phyloP scores from a whole-genome alignment of 2,113 vertebrate genomes.

The Muntiacus reevesi region DNA sequence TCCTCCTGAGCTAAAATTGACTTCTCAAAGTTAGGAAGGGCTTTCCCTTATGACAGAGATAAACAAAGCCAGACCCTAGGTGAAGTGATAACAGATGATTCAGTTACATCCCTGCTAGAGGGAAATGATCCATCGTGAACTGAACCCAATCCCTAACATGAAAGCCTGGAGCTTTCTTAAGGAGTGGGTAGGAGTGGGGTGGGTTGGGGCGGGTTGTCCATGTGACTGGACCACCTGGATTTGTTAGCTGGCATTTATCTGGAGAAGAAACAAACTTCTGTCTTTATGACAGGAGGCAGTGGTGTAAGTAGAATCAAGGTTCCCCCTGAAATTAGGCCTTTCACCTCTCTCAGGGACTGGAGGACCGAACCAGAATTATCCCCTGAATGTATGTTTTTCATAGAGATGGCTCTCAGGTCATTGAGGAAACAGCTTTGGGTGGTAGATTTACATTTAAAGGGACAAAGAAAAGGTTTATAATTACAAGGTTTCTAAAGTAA shows the following conservation, averaged over 20 bases:
- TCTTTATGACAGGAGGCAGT: neutral
- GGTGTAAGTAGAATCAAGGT: accelerated
- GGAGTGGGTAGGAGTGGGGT: accelerated
- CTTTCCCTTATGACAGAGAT: neutral
- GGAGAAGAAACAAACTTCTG: neutral
- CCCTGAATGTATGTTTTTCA: neutral
- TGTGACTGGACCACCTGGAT: neutral
- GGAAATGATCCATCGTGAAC: accelerated
- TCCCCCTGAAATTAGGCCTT: accelerated
- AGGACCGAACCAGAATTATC: no score
- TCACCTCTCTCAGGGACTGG: neutral
- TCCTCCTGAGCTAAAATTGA: neutral
- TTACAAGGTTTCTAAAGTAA: neutral
- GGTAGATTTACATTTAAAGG: neutral
- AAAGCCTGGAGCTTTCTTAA: neutral
- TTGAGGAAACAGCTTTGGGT: neutral
- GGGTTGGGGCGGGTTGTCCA: accelerated
- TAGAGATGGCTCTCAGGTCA: neutral
- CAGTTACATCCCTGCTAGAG: accelerated
- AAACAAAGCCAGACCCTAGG: accelerated
- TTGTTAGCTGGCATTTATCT: neutral
- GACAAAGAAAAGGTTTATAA: neutral
- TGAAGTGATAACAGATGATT: neutral
- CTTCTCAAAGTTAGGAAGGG: neutral
- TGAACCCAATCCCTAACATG: neutral